Conservation (phyloP, 2,113 vertebrate genomes). For the Anolis carolinensis region DNA sequence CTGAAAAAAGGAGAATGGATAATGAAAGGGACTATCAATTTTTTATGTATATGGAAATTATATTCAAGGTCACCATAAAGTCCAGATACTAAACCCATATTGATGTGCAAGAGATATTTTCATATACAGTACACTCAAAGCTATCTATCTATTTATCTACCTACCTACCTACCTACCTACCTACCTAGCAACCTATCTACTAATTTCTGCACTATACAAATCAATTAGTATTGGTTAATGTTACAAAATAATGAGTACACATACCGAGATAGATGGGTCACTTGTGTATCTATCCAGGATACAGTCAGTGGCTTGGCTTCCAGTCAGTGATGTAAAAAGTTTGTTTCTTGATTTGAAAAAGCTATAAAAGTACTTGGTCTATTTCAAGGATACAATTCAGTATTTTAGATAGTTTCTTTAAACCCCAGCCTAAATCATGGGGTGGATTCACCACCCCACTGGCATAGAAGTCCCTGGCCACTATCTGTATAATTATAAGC, state of each 20-base stretch:
- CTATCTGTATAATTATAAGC: too few species aligned
- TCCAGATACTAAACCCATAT: slow-evolving; percentile 63
- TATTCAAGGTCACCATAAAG: slow-evolving; percentile 72
- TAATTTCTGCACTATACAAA: background rate
- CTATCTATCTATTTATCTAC: background rate
- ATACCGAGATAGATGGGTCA: background rate
- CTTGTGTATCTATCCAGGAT: background rate
- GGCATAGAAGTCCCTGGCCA: too few species aligned
- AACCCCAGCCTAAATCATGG: too few species aligned
- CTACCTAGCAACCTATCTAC: too few species aligned
- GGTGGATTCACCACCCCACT: too few species aligned
- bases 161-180: background rate
- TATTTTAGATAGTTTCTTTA: too few species aligned
- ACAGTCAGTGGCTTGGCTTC: too few species aligned
- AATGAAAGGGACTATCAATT: slow-evolving; percentile 65
- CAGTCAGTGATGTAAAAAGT: too few species aligned
- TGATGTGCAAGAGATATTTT: slow-evolving; percentile 64
- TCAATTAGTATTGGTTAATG: background rate
- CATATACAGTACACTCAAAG: slow-evolving; percentile 47
- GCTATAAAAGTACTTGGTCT: too few species aligned
- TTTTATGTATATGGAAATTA: slow-evolving; percentile 72
- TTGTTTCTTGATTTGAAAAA: too few species aligned
- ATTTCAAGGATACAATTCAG: too few species aligned
- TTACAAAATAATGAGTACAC: background rate
- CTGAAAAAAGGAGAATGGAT: slow-evolving; percentile 56